phyloP scores from a whole-genome alignment of 2,113 vertebrate genomes.

The Oxyruncus cristatus region DNA sequence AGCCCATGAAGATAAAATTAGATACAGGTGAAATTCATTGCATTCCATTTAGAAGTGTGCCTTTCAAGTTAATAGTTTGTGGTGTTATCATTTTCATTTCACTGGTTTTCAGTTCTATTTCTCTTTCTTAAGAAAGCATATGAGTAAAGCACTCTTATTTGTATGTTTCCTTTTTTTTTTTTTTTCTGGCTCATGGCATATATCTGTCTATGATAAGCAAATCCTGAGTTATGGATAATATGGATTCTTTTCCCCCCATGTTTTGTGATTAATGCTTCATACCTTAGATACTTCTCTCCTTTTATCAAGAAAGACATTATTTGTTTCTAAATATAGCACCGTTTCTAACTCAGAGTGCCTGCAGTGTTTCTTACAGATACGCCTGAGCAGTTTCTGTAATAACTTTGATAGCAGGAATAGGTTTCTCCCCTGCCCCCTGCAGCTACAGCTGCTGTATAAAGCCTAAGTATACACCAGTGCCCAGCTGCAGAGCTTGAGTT shows the following conservation, averaged over 20 bases:
- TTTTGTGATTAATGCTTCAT: slow-evolving; percentile 19
- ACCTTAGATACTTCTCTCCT: neutral
- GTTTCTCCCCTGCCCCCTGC: slow-evolving; percentile 54
- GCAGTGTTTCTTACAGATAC: slow-evolving; percentile 62
- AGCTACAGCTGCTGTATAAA: slow-evolving; percentile 65
- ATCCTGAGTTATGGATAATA: neutral
- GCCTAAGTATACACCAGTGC: slow-evolving; percentile 68
- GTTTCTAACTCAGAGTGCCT: slow-evolving; percentile 55
- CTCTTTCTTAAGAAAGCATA: neutral
- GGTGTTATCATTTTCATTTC: neutral
- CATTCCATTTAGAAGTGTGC: neutral
- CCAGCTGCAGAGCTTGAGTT: slow-evolving; percentile 57
- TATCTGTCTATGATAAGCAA: slow-evolving; percentile 6
- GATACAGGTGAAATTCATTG: neutral
- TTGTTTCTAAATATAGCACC: slow-evolving; percentile 62
- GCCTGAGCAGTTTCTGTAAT: slow-evolving; percentile 63
- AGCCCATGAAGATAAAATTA: neutral
- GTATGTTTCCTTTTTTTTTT: neutral
- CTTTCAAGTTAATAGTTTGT: neutral
- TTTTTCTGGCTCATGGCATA: neutral
- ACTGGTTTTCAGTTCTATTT: neutral
- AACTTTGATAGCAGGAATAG: slow-evolving; percentile 67
- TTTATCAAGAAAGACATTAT: slow-evolving; percentile 48
- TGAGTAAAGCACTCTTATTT: neutral
- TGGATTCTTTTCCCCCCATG: neutral